Base-by-base conservation (phyloP, 2,113 vertebrate species). In the Eonycteris spelaea region DNA sequence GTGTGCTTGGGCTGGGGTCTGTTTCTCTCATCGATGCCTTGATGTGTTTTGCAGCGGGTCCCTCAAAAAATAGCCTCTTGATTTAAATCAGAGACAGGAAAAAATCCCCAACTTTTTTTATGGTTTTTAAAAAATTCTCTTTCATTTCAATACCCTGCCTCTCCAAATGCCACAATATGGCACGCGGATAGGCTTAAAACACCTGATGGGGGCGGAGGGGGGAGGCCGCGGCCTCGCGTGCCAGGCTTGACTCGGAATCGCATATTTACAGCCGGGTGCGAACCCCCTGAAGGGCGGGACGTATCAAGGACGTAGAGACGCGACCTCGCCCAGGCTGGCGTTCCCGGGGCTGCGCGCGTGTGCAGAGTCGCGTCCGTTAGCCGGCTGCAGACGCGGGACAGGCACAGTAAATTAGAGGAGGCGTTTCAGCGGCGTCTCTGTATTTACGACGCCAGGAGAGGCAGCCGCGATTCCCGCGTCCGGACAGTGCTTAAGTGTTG, bases 331-430 rank as follows among this genome's bases (percentile, higher is more conserved):
- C 96, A 94, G 92, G 63, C 96, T 80, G 88, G 86, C 90, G 86
- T 93, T 97, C 96, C 92, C 96, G 96, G 98, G 95, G 83, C 95
- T 26, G 63, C 78, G 95, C 0, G 48, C 48, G 13, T 4, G 48
- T 13, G 45, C 10, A 4, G 48, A 15, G 48, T 3, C 48, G 13
- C 48, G 6, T 98, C 98, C 98, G 97, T 98, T 98, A 97, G 98
- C 98, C 98, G 98, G 98, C 99, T 98, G 98, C 98, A 98, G 98
- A 98, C 98, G 98, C 98, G 98, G 95, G 98, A 98, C 98, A 97
- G 97, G 97, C 97, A 97, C 30, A 96, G 98, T 98, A 98, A 98
- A 98, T 99, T 98, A 97, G 95, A 94, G 96, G 91, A 98, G 97
- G 98, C 98, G 98, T 98, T 98, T 98, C 98, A 96, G 95, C 97